Base-by-base conservation (phyloP, 2,797 vertebrate genomes). In the Dendrocincla fuliginosa region DNA sequence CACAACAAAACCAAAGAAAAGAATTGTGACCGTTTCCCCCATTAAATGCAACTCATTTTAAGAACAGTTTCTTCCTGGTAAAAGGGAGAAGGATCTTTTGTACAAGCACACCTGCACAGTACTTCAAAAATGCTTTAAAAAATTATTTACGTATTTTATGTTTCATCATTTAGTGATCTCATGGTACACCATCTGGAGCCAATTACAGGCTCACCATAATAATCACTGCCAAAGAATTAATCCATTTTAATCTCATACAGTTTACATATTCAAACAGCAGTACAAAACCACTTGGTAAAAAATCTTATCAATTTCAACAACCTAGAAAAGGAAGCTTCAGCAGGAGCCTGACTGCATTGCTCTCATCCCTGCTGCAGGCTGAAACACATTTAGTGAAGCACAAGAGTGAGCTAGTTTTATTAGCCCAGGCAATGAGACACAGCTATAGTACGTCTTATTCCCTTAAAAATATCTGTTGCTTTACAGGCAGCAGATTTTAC, bases 221-320 rank as follows among this genome's bases (percentile, higher is more conserved):
- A 85, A 89, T 22, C 23, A 30, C 25, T 59, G 41, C 27, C 60
- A 74, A 79, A 87, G 17, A 83, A 93, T 89, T 44, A 92, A 94
- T 87, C 44, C 25, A 41, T 82, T 86, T 92, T 79, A 69, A 87
- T 82, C 67, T 82, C 74, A 59, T 35, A 50, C 25, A 79, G 47
- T 82, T 93, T 65, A 93, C 59, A 81, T 68, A 81, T 63, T 73
- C 53, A 84, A 93, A 83, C 32, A 89, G 84, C 32, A 87, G 63
- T 30, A 82, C 25, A 89, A 93, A 88, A 84, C 28, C 75, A 63
- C 91, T 70, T 84, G 46, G 42, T 18, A 39, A 87, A 94, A 90
- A 91, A 94, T 23, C 32, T 63, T 87, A 63, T 9, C 65, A 9
- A 41, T 61, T 74, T 56, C 56, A 87, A n/a, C 50, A 83, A 94